phyloP scores from a whole-genome alignment of 1,140 invertebrate species.

The Meteorus sp. region DNA sequence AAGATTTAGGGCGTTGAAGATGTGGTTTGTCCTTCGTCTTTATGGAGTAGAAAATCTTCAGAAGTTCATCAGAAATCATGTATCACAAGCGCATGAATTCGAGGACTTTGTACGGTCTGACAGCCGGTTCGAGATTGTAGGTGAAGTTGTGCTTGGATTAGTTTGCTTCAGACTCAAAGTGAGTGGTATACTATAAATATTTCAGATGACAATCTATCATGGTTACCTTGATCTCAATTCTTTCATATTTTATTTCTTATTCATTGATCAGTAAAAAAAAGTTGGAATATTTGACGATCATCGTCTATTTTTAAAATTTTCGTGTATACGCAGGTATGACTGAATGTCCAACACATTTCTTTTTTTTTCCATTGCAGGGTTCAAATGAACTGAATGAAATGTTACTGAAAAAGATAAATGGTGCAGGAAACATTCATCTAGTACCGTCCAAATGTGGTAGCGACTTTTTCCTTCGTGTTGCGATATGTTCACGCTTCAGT shows the following conservation, averaged over 20 bases:
- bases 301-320: too few relatives aligned
- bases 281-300: too few relatives aligned
- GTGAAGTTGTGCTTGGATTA: slow-evolving; percentile 85
- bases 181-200: slow-evolving; percentile 26
- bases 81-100: slow-evolving; percentile 81
- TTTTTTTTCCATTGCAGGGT: slow-evolving; percentile 59
- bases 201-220: background rate
- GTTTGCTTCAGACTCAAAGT: slow-evolving; percentile 94
- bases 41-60: slow-evolving; percentile 90
- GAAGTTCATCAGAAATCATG: slow-evolving; percentile 81
- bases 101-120: slow-evolving; percentile 71
- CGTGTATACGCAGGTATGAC: too few relatives aligned
- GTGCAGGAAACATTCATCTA: slow-evolving; percentile 89
- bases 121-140: slow-evolving; percentile 82
- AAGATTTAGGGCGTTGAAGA: slow-evolving; percentile 90
- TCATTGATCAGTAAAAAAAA: too few relatives aligned
- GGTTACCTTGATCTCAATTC: slow-evolving; percentile 19
- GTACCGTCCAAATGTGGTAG: slow-evolving; percentile 88
- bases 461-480: slow-evolving; percentile 86
- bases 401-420: slow-evolving; percentile 85
- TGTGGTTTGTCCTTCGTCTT: slow-evolving; percentile 95
- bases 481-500: slow-evolving; percentile 85
- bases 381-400: slow-evolving; percentile 83
- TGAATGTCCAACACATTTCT: too few relatives aligned
- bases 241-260: too few relatives aligned